Percentiles rank a stretch among this genome's conserved stretches.
phyloP scores from a whole-genome alignment of 2,888 invertebrate species.

The Agelastica alni region DNA sequence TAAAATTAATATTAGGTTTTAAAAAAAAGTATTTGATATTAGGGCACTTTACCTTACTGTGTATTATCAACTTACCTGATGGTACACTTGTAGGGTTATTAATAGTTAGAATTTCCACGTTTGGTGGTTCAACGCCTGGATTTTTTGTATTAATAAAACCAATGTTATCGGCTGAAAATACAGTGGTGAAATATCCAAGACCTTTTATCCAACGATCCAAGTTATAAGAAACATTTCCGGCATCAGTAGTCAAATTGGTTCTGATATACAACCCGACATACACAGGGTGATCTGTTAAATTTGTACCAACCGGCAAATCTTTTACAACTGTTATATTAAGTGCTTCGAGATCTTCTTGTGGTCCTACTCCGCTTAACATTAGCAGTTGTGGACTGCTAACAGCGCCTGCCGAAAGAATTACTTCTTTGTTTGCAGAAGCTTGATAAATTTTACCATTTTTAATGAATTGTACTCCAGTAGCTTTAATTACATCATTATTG shows the following conservation, averaged over 20 bases:
- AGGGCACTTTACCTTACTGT: no score
- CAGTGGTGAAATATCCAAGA: conserved; percentile 2
- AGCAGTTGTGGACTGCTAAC: conserved; percentile 62
- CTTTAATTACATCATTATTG: conserved; percentile 52
- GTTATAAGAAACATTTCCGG: neutral
- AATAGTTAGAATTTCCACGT: conserved; percentile 3
- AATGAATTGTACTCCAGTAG: conserved; percentile 62
- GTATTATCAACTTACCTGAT: conserved; percentile 8
- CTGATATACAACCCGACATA: conserved; percentile 36
- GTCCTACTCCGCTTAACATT: conserved; percentile 47
- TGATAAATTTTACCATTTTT: conserved; percentile 55
- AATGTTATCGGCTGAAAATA: conserved; percentile 9
- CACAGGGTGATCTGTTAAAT: conserved; percentile 40
- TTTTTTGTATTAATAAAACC: conserved; percentile 20
- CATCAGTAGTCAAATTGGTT: conserved; percentile 6
- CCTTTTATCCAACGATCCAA: conserved; percentile 9
- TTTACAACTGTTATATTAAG: conserved; percentile 36
- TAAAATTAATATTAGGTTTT: neutral
- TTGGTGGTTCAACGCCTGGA: neutral
- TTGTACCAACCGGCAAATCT: conserved; percentile 42
- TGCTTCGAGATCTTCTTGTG: conserved; percentile 34
- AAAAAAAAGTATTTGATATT: neutral
- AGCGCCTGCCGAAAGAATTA: conserved; percentile 76
- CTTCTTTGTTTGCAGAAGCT: conserved; percentile 66
- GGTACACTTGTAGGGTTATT: conserved; percentile 9